Evolutionary conservation across 2,113 vertebrate genomes (phyloP).

Genomic region (Vulpes ferrilata): DNA sequence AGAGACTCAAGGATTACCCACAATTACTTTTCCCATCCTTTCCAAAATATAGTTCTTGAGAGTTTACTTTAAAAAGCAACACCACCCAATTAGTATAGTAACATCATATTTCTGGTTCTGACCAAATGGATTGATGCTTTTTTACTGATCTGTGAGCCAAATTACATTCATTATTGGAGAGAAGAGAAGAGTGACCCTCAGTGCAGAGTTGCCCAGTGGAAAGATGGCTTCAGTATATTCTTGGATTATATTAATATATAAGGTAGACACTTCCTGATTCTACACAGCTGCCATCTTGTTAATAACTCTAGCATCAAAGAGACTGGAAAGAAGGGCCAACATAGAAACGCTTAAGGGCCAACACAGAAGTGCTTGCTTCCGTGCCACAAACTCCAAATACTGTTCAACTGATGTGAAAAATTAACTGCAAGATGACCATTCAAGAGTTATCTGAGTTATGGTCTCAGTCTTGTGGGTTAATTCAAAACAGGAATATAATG

Average conservation of each 20-base stretch:
- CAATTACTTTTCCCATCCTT: conserved; percentile 64
- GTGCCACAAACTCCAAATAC: neutral
- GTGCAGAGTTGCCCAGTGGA: neutral
- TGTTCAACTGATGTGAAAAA: neutral
- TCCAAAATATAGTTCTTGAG: neutral
- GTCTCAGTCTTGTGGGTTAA: neutral
- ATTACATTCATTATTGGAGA: neutral
- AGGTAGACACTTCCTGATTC: neutral
- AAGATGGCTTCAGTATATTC: neutral
- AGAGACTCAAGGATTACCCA: conserved; percentile 71
- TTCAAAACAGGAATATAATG: neutral
- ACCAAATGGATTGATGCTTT: neutral
- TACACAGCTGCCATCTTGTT: neutral
- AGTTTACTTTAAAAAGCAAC: neutral
- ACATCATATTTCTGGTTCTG: neutral
- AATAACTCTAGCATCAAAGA: neutral
- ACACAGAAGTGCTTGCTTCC: too few species aligned
- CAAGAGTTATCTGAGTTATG: neutral
- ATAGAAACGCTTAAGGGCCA: neutral
- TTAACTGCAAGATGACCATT: neutral
- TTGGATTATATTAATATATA: neutral
- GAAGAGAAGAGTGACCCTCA: neutral
- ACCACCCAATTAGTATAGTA: neutral
- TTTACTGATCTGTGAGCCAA: neutral
- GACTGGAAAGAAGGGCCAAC: neutral